These are phyloP conservation scores for Palythoa heliodiscus DNA, from an alignment of 92 coral and sea anemone genomes.

Conservation along the genomic window DNA sequence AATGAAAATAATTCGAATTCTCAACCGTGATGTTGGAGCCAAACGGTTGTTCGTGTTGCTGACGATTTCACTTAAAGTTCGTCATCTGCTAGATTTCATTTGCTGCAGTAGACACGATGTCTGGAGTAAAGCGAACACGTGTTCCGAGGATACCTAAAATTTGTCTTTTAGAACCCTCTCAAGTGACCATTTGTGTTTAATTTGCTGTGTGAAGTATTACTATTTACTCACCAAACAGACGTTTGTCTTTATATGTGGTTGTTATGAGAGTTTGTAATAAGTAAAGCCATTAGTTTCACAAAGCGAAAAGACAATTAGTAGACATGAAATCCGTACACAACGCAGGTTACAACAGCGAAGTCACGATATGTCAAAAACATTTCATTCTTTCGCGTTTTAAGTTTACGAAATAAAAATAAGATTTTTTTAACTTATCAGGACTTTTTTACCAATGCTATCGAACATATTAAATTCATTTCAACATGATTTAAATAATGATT, in stretches of 20 bases:
- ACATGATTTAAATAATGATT: background rate
- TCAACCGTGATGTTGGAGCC: background rate
- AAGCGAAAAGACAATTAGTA: slow-evolving; percentile 43
- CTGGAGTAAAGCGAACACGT: slow-evolving; percentile 40
- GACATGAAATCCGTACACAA: slow-evolving; percentile 35
- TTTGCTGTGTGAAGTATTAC: slow-evolving; percentile 7
- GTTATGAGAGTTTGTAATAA: background rate
- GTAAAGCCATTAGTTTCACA: slow-evolving; percentile 50
- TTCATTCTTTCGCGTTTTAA: background rate
- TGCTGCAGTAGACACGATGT: slow-evolving; percentile 54
- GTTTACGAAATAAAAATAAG: background rate
- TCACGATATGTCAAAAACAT: slow-evolving; percentile 48
- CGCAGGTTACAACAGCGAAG: slow-evolving; percentile 25
- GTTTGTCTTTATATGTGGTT: slow-evolving; percentile 13
- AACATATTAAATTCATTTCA: background rate
- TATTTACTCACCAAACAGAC: slow-evolving; percentile 11
- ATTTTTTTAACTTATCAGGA: background rate
- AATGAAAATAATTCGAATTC: slow-evolving; percentile 13
- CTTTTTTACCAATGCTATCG: background rate
- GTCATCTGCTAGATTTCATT: background rate
- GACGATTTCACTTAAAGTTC: slow-evolving; percentile 5
- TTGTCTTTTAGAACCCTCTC: background rate
- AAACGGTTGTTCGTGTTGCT: background rate
- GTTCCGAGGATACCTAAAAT: background rate
- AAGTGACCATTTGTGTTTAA: slow-evolving; percentile 13